Percentiles rank a stretch among this genome's conserved stretches.
These are phyloP conservation scores for Himantopus leucocephalus DNA, from an alignment of 2,113 vertebrate species.

Conservation along the genomic window DNA sequence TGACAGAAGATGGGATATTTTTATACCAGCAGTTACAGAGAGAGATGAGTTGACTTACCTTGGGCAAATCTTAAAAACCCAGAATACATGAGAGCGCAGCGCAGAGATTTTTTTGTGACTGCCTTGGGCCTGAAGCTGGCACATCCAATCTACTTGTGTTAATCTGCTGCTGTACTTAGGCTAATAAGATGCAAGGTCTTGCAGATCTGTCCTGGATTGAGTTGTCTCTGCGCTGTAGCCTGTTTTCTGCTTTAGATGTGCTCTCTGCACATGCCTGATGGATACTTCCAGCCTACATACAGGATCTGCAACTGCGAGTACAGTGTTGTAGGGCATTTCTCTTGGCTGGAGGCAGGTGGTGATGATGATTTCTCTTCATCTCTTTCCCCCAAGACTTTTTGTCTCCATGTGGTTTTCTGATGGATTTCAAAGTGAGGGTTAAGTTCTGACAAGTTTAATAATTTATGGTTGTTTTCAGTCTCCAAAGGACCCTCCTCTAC, in stretches of 20 bases:
- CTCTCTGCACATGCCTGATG: background rate
- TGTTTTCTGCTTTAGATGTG: background rate
- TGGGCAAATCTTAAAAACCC: background rate
- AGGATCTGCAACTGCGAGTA: background rate
- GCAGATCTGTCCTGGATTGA: background rate
- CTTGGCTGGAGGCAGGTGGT: background rate
- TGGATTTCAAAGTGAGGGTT: background rate
- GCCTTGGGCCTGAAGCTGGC: background rate
- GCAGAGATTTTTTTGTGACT: background rate
- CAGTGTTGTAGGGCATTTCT: background rate
- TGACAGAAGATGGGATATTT: constrained; percentile 15
- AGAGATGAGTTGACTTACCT: background rate
- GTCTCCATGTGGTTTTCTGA: background rate
- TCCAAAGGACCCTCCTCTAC: background rate
- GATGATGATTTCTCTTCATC: background rate
- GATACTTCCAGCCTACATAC: background rate
- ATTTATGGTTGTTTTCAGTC: background rate
- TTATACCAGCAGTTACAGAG: background rate
- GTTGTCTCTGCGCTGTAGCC: background rate
- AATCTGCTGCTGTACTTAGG: background rate
- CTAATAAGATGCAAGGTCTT: background rate
- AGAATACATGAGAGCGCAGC: background rate
- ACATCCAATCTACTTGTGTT: background rate
- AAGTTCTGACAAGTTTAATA: background rate
- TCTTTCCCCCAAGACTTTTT: background rate